These are phyloP conservation scores for Leucoptera coffeella DNA, from an alignment of 2,888 invertebrate species.

Conservation along the genomic window DNA sequence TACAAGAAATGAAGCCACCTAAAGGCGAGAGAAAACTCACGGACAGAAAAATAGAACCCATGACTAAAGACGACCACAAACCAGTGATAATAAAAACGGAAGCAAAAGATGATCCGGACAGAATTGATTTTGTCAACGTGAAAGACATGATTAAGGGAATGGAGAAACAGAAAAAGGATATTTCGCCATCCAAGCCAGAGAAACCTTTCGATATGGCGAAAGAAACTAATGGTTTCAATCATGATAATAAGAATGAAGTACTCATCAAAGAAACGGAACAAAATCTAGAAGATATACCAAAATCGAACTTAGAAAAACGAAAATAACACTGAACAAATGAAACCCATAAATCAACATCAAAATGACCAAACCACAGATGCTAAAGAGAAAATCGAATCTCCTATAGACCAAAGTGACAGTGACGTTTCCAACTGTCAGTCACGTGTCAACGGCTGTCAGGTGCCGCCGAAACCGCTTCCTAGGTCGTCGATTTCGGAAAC, in stretches of 20 bases:
- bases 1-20: constrained; percentile 34
- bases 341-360: no score
- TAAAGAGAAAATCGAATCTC: constrained; percentile 21
- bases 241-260: constrained; percentile 20
- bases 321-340: constrained; percentile 12
- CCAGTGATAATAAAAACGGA: constrained; percentile 12
- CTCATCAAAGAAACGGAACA: constrained; percentile 10
- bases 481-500: constrained; percentile 71
- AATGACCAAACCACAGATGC: background rate
- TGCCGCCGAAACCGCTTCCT: constrained; percentile 73
- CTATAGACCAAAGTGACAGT: constrained; percentile 31
- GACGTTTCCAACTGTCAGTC: no score
- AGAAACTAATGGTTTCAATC: constrained; percentile 29
- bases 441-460: constrained; percentile 38
- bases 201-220: no score
- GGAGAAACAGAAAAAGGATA: constrained; percentile 39
- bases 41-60: constrained; percentile 9
- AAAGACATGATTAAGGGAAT: constrained; percentile 59
- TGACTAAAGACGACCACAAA: constrained; percentile 17
- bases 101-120: constrained; percentile 32
- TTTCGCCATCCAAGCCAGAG: constrained; percentile 15
- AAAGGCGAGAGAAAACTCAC: constrained; percentile 19
- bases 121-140: constrained; percentile 51
- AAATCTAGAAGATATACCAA: no score
- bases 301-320: constrained; percentile 14